phyloP scores from a whole-genome alignment of 2,888 invertebrate species.

The Stramonita haemastoma region DNA sequence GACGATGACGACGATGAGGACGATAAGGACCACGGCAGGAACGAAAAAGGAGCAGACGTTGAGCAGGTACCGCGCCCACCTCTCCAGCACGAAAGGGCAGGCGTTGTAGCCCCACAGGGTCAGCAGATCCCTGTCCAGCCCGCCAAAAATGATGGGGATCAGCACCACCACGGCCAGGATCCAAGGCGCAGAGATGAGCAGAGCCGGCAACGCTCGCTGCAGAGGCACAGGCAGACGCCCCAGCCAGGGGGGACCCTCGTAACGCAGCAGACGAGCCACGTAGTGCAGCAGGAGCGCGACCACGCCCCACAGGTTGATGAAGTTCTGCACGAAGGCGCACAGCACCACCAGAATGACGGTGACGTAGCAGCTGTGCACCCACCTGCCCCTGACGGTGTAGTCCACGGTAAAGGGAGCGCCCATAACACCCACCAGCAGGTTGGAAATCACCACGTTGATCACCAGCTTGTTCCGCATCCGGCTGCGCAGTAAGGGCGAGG shows the following conservation, averaged over 20 bases:
- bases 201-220: background rate
- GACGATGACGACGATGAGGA: slow-evolving; percentile 3
- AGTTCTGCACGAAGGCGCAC: slow-evolving; percentile 22
- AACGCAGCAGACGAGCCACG: slow-evolving; percentile 27
- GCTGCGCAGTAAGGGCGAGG: slow-evolving; percentile 3
- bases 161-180: background rate
- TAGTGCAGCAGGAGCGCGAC: slow-evolving; percentile 19
- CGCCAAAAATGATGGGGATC: background rate
- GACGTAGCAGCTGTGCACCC: slow-evolving; percentile 33
- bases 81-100: background rate
- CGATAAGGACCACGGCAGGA: slow-evolving; percentile 1
- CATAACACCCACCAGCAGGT: slow-evolving; percentile 34
- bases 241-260: slow-evolving; percentile 13
- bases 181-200: slow-evolving; percentile 30
- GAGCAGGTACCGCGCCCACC: slow-evolving; percentile 7
- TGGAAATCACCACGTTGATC: slow-evolving; percentile 19
- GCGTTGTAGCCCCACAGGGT: background rate
- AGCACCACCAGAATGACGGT: background rate
- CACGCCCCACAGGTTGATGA: slow-evolving; percentile 32
- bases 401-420: slow-evolving; percentile 25
- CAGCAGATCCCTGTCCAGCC: background rate
- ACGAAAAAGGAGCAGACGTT: background rate
- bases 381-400: background rate
- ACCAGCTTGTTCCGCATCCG: slow-evolving; percentile 30
- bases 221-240: background rate